phyloP scores from a whole-genome alignment of 2,797 vertebrate species.

The Mormyrops attenuatus region DNA sequence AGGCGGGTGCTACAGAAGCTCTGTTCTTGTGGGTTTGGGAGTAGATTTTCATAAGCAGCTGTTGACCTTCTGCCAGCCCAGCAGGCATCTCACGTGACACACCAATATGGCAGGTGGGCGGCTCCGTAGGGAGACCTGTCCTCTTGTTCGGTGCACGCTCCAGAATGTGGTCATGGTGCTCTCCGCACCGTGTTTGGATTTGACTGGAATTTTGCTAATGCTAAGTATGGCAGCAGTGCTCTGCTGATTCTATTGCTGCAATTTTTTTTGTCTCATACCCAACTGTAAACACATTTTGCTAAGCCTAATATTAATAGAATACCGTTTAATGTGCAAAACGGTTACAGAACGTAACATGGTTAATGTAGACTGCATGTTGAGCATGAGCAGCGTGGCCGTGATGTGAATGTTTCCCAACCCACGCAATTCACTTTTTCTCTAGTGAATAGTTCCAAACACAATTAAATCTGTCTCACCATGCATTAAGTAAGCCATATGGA shows the following conservation, averaged over 20 bases:
- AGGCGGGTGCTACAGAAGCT: background rate
- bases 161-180: background rate
- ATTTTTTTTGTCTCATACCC: background rate
- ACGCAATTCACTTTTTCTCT: background rate
- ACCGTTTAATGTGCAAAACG: background rate
- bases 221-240: background rate
- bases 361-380: background rate
- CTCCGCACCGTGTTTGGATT: background rate
- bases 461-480: background rate
- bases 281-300: background rate
- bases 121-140: background rate
- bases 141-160: background rate
- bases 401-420: background rate
- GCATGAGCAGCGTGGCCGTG: background rate
- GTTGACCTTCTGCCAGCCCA: background rate
- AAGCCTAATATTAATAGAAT: background rate
- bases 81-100: background rate
- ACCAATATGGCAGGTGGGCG: background rate
- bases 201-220: background rate
- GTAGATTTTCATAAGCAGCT: slow-evolving; percentile 17
- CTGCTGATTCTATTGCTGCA: background rate
- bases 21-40: background rate
- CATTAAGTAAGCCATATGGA: background rate
- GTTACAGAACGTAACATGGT: background rate
- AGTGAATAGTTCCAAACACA: background rate